phyloP scores from a whole-genome alignment of 1,140 invertebrate genomes.

The Polyergus mexicanus region DNA sequence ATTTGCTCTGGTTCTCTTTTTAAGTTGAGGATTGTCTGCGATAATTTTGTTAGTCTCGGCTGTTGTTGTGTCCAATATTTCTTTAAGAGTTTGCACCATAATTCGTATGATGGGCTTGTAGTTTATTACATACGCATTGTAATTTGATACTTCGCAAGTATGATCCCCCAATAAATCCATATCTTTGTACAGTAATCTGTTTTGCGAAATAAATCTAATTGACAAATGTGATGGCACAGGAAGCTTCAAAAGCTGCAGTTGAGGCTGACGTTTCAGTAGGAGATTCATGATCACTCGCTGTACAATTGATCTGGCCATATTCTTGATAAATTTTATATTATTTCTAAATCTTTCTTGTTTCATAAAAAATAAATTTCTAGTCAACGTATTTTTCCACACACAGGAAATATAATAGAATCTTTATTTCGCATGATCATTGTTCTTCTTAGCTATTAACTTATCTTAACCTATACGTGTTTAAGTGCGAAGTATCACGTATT shows the following conservation, averaged over 20 bases:
- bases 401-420: no score
- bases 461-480: no score
- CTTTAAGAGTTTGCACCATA: conserved; percentile 14
- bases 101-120: neutral
- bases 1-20: conserved; percentile 18
- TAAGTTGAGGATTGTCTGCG: neutral
- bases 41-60: neutral
- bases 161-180: conserved; percentile 4
- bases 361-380: neutral
- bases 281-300: neutral
- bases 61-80: neutral
- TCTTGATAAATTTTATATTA: neutral
- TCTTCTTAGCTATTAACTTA: no score
- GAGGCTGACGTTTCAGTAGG: neutral
- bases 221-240: neutral
- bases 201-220: neutral
- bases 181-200: neutral
- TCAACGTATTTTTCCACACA: no score
- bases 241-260: neutral
- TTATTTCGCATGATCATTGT: no score
- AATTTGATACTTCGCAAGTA: conserved; percentile 18
- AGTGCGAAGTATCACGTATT: no score
- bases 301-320: neutral
- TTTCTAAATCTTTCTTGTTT: neutral
- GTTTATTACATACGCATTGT: neutral